These are phyloP conservation scores for Enteromius fasciolatus DNA, from an alignment of 2,797 vertebrate genomes.

Conservation along the genomic window DNA sequence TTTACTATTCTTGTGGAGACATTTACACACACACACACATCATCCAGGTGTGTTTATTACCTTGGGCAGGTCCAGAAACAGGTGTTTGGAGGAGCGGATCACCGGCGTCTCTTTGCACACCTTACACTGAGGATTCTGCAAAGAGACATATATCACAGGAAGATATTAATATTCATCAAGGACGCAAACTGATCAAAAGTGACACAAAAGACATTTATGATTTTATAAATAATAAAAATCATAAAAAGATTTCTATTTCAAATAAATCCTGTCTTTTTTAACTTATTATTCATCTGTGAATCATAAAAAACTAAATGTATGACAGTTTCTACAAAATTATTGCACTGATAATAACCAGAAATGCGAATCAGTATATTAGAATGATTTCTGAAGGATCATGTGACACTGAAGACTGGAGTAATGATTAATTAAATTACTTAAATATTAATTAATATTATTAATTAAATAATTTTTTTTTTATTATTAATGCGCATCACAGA, in stretches of 20 bases:
- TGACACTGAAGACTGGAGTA: too few species aligned
- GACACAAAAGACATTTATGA: background rate
- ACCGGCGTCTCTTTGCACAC: slow-evolving; percentile 84
- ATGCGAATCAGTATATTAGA: too few species aligned
- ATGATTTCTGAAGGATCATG: too few species aligned
- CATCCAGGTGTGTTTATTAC: slow-evolving; percentile 60
- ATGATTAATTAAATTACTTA: too few species aligned
- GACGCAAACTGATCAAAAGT: background rate
- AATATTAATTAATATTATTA: too few species aligned
- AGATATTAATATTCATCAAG: background rate
- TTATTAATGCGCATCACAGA: too few species aligned
- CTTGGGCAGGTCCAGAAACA: slow-evolving; percentile 94
- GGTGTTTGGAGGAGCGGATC: slow-evolving; percentile 86
- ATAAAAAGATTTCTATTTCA: background rate
- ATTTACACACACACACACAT: background rate
- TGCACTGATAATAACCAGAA: too few species aligned
- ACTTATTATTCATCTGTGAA: background rate
- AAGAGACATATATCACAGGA: background rate
- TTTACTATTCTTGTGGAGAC: too few species aligned
- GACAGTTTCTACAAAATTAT: background rate
- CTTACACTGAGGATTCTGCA: slow-evolving; percentile 92
- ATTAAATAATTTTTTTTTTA: too few species aligned
- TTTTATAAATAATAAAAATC: background rate
- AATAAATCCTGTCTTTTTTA: background rate
- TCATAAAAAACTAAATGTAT: background rate